phyloP scores from a whole-genome alignment of 2,113 vertebrate genomes.

The Myotis lucifugus region DNA sequence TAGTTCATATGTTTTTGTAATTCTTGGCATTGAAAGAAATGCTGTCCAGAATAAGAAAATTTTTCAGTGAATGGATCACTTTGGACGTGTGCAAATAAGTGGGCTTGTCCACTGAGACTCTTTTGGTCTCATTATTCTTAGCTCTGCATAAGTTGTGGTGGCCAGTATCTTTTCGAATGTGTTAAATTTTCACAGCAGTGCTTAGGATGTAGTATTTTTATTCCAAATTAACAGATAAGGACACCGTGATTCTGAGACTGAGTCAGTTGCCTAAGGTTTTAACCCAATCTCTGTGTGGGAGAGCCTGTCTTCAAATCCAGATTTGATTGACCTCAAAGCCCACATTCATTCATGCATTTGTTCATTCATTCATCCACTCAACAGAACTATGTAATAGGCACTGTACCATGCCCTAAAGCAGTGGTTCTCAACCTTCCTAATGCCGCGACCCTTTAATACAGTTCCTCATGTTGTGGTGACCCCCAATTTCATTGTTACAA shows the following conservation, averaged over 20 bases:
- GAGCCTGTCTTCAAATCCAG: not conserved
- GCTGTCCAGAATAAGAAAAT: slow-evolving; percentile 1
- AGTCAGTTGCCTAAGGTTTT: not conserved
- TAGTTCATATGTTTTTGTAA: not conserved
- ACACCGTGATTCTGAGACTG: not conserved
- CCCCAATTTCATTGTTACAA: too few relatives aligned
- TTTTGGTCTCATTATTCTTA: not conserved
- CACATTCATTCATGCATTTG: not conserved
- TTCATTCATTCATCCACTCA: too few relatives aligned
- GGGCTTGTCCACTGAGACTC: not conserved
- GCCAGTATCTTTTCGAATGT: not conserved
- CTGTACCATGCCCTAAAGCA: not conserved
- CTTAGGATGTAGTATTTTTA: not conserved
- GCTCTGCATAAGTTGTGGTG: not conserved
- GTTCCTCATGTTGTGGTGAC: too few relatives aligned
- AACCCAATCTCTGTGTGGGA: not conserved
- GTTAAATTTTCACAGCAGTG: not conserved
- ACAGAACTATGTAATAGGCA: too few relatives aligned
- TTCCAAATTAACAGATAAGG: not conserved
- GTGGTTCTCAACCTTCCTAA: too few relatives aligned
- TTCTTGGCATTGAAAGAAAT: not conserved
- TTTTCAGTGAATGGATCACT: not conserved
- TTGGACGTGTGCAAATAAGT: not conserved
- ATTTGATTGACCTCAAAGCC: not conserved
- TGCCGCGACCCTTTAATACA: too few relatives aligned